Evolutionary conservation across 2,113 vertebrate genomes (phyloP).

Genomic region (Petrocephalus microphthalmus): DNA sequence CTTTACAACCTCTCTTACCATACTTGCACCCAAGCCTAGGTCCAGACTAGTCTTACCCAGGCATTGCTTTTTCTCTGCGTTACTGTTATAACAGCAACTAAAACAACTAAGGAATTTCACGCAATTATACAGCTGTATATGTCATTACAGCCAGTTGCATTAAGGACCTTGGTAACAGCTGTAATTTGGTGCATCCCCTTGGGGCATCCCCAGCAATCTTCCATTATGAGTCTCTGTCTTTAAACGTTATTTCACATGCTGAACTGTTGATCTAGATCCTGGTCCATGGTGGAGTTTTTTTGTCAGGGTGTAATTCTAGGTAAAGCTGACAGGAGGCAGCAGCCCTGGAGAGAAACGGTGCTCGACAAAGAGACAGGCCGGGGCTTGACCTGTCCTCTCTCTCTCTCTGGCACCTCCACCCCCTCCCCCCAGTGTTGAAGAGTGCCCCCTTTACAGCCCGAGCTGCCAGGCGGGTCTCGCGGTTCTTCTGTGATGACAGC

Average conservation of each 20-base stretch:
- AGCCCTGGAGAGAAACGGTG: not conserved
- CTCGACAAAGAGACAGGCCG: not conserved
- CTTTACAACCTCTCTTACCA: not conserved
- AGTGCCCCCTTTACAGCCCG: constrained; percentile 89
- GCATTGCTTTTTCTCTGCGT: not conserved
- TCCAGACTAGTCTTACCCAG: not conserved
- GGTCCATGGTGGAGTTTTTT: not conserved
- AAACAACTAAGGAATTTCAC: not conserved
- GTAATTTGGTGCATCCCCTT: not conserved
- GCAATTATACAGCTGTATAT: not conserved
- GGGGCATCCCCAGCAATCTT: not conserved
- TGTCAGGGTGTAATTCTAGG: not conserved
- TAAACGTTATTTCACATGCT: not conserved
- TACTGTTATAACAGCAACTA: not conserved
- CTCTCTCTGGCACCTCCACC: constrained; percentile 54
- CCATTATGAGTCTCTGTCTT: not conserved
- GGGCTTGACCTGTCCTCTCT: constrained; percentile 56
- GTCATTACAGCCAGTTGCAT: not conserved
- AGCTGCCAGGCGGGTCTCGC: constrained; percentile 92
- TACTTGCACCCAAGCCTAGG: not conserved
- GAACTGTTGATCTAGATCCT: not conserved
- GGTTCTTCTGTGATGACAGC: constrained; percentile 95
- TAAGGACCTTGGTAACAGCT: not conserved
- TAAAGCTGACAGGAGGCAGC: not conserved
- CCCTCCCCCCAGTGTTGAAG: constrained; percentile 80